Evolutionary conservation across 2,113 vertebrate species (phyloP), one percentile per base, ranked within the genome.

Genomic region (Chaenocephalus aceratus): DNA sequence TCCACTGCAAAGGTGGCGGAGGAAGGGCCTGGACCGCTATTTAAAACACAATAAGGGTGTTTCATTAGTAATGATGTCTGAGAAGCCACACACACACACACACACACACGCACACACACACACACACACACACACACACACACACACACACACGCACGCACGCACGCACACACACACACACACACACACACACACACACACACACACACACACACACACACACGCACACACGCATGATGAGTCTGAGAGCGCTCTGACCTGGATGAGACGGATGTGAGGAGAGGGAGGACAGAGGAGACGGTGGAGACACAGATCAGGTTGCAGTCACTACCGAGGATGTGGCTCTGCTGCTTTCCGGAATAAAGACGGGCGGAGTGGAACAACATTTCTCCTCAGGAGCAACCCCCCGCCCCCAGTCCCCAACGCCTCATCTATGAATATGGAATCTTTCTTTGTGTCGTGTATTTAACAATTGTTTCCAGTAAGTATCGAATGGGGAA

Each of bases 1-100:
- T 58, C 48, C n/a, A 61, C 52, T 56, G 58, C 48, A 44, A 0
- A 5, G 51, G 7, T 3, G n/a, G 15, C 41, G 30, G 10, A 70
- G 10, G 34, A 65, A n/a, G 23, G 60, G 53, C 67, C 44, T 44
- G 51, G 30, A 41, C n/a, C 63, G 80, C 52, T 78, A 64, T n/a
- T 15, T 59, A 51, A 77, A 60, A 53, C 53, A 41, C 57, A 26
- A 41, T 59, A 30, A 23, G 69, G 57, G 41, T 64, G 69, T 77
- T 88, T 65, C 85, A 92, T 88, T 80, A 92, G 70, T 80, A 85
- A 88, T 85, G 85, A 81, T 48, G 58, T 51, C 46, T 75, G 41
- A 26, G n/a, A 72, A 70, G 45, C 41, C 75, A n/a, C 36, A 36
- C 36, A 21, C 1, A 21, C 51, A 68, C 45, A 16, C 14, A 36